These are phyloP conservation scores for Caenorhabditis sp. DNA, from an alignment of 2,888 invertebrate species.

Conservation along the genomic window DNA sequence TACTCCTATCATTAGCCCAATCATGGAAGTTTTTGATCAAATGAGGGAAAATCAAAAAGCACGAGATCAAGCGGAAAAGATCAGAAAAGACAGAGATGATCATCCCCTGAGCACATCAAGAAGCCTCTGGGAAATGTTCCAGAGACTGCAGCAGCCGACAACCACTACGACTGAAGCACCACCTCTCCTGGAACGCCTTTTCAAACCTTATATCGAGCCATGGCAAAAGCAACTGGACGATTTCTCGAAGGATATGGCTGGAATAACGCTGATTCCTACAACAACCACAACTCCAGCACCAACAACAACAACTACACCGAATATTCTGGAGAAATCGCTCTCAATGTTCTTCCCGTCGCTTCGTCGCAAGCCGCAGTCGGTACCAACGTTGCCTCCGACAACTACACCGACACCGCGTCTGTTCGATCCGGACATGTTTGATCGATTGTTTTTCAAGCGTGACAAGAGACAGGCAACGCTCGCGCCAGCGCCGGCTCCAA, in stretches of 20 bases:
- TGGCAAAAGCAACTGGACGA: slow-evolving; percentile 72
- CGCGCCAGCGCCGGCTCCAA: slow-evolving; percentile 14
- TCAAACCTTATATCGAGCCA: slow-evolving; percentile 76
- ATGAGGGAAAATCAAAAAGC: slow-evolving; percentile 73
- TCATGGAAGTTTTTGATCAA: slow-evolving; percentile 75
- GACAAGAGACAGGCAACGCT: slow-evolving; percentile 56
- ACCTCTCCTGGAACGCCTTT: slow-evolving; percentile 72
- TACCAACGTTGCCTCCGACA: slow-evolving; percentile 37
- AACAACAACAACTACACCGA: slow-evolving; percentile 65
- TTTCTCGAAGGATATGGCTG: slow-evolving; percentile 68
- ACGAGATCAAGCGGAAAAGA: slow-evolving; percentile 68
- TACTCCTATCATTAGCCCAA: slow-evolving; percentile 74
- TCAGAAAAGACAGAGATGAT: slow-evolving; percentile 57
- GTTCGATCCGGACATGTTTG: slow-evolving; percentile 70
- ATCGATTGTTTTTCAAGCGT: slow-evolving; percentile 64
- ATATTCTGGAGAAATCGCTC: slow-evolving; percentile 66
- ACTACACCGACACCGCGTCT: slow-evolving; percentile 61
- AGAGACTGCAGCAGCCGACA: slow-evolving; percentile 66
- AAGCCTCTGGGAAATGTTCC: slow-evolving; percentile 71
- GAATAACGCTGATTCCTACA: slow-evolving; percentile 68
- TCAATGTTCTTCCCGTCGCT: slow-evolving; percentile 71
- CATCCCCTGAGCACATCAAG: slow-evolving; percentile 66
- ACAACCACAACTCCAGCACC: slow-evolving; percentile 70
- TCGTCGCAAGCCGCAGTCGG: slow-evolving; percentile 57
- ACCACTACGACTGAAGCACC: slow-evolving; percentile 74